Percentiles rank a stretch among this genome's conserved stretches.
Evolutionary conservation across 2,888 invertebrate genomes (phyloP).

Genomic region (Melanotus villosus): DNA sequence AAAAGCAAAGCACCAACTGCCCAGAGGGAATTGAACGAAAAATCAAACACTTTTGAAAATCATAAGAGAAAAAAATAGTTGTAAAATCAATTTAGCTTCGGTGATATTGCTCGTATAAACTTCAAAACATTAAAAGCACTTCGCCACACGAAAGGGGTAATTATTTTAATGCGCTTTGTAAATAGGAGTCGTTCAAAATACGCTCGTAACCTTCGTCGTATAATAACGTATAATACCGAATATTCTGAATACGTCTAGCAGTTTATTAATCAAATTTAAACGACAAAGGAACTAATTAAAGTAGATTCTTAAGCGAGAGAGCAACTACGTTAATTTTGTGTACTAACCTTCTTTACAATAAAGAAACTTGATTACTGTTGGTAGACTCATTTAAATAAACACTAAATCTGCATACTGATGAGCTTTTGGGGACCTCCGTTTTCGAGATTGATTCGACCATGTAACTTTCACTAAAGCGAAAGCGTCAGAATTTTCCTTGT

Average conservation of each 20-base stretch:
- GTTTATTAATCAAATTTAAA: slow-evolving; percentile 9
- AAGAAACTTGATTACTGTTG: slow-evolving; percentile 33
- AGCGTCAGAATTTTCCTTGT: background rate
- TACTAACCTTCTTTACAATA: slow-evolving; percentile 16
- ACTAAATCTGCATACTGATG: slow-evolving; percentile 35
- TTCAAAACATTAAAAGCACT: too few species aligned
- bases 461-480: background rate
- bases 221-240: too few species aligned
- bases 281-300: slow-evolving; percentile 11
- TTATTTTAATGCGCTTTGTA: too few species aligned
- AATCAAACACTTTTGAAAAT: too few species aligned
- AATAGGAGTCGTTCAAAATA: too few species aligned
- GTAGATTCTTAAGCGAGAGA: background rate
- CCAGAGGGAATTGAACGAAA: too few species aligned
- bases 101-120: too few species aligned
- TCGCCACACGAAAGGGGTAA: too few species aligned
- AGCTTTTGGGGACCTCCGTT: slow-evolving; percentile 12
- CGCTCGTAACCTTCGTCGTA: too few species aligned
- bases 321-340: slow-evolving; percentile 28
- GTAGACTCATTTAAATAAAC: slow-evolving; percentile 32
- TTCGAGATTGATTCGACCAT: slow-evolving; percentile 7
- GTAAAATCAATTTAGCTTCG: too few species aligned
- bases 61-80: too few species aligned
- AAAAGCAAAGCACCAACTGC: too few species aligned
- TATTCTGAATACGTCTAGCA: background rate